These are phyloP conservation scores for Echiichthys vipera DNA, from an alignment of 2,797 vertebrate species.

Conservation along the genomic window DNA sequence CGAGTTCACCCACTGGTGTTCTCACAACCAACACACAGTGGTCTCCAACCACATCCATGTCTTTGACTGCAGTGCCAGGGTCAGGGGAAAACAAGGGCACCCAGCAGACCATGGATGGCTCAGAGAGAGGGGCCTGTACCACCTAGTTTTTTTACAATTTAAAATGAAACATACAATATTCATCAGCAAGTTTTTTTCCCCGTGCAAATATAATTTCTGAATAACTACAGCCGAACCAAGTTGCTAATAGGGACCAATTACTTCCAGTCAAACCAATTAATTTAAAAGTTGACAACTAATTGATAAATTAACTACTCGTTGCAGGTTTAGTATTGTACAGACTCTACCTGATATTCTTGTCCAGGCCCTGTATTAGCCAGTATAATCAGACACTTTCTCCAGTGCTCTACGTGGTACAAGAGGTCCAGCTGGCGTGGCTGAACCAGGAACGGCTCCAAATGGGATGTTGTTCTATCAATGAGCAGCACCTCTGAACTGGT, in stretches of 20 bases:
- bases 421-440: constrained; percentile 87
- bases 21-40: constrained; percentile 88
- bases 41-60: constrained; percentile 92
- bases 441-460: constrained; percentile 86
- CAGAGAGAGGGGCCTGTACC: constrained; percentile 85
- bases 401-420: constrained; percentile 93
- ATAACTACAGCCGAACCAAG: background rate
- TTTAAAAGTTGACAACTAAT: too few relatives aligned
- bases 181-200: background rate
- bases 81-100: constrained; percentile 83
- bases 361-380: constrained; percentile 90
- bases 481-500: constrained; percentile 92
- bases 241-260: background rate
- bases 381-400: constrained; percentile 87
- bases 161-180: background rate
- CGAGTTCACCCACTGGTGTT: constrained; percentile 77
- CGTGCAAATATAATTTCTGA: background rate
- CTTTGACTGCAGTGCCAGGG: constrained; percentile 85
- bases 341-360: constrained; percentile 92
- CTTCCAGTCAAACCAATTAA: background rate
- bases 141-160: constrained; percentile 78
- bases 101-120: constrained; percentile 87
- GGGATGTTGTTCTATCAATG: constrained; percentile 66
- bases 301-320: too few relatives aligned
- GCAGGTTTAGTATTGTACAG: background rate